Percentiles rank a stretch among this genome's conserved stretches.
Conservation (phyloP, 2,797 vertebrate genomes). For the Pipistrellus pipistrellus region DNA sequence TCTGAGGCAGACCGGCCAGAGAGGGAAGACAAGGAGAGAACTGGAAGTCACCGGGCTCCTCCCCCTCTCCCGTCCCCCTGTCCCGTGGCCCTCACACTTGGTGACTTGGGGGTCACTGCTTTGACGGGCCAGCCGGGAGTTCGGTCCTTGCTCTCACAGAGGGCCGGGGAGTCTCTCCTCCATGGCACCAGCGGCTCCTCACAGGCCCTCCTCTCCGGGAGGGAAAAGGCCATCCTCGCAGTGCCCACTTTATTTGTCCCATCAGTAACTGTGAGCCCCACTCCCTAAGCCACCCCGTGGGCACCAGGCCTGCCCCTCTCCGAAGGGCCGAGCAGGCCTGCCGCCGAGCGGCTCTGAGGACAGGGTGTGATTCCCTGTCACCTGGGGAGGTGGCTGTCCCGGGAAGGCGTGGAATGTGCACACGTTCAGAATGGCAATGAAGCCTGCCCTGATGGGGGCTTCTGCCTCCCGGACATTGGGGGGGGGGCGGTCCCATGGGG, state of each 20-base stretch:
- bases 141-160: accelerated
- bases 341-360: neutral
- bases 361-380: neutral
- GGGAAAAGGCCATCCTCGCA: neutral
- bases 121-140: neutral
- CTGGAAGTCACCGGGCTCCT: neutral
- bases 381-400: neutral
- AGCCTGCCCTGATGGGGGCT: neutral
- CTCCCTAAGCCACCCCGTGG: neutral
- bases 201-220: neutral
- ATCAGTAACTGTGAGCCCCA: neutral
- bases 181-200: accelerated
- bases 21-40: neutral
- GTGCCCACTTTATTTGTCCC: neutral
- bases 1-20: neutral
- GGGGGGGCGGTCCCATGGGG: neutral
- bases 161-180: accelerated
- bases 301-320: too few species aligned
- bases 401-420: neutral
- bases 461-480: neutral
- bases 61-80: neutral
- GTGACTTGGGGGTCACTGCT: accelerated
- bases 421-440: neutral
- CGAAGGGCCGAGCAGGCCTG: neutral
- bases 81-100: neutral